Evolutionary conservation across 1,140 invertebrate species (phyloP).

Genomic region (Calliphora vicina): DNA sequence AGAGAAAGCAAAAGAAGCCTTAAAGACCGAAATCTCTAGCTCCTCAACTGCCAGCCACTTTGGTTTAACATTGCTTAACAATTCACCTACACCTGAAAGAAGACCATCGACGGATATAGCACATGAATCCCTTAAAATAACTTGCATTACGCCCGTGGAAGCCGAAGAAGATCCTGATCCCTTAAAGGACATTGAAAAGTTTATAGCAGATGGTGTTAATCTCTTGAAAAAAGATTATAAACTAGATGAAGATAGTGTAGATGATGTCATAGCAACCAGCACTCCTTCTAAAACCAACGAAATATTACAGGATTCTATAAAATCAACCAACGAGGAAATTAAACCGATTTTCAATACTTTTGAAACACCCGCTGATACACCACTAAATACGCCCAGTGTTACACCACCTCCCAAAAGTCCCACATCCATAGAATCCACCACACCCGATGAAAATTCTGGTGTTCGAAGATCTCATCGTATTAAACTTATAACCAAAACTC

Average conservation of each 20-base stretch:
- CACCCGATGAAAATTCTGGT: slow-evolving; percentile 26
- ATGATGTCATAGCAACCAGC: slow-evolving; percentile 27
- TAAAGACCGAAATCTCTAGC: not conserved
- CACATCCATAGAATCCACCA: not conserved
- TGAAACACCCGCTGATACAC: slow-evolving; percentile 44
- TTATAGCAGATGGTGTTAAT: slow-evolving; percentile 58
- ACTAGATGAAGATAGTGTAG: slow-evolving; percentile 44
- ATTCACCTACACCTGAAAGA: not conserved
- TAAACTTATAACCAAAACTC: slow-evolving; percentile 52
- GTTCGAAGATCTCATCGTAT: slow-evolving; percentile 59
- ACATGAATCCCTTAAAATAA: not conserved
- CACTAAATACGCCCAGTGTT: slow-evolving; percentile 33
- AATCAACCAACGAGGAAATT: not conserved
- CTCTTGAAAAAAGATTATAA: slow-evolving; percentile 55
- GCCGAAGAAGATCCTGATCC: slow-evolving; percentile 45
- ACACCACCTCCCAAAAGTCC: slow-evolving; percentile 38
- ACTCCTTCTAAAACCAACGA: not conserved
- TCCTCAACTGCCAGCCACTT: not conserved
- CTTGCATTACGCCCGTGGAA: not conserved
- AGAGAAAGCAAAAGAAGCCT: not conserved
- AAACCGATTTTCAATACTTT: not conserved
- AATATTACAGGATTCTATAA: not conserved
- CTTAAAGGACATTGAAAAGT: slow-evolving; percentile 57
- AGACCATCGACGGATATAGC: not conserved
- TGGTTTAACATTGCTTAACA: not conserved